Percentiles rank a stretch among this genome's conserved stretches.
Conservation (phyloP, 2,888 invertebrate species). For the Dexiosoma caninum region DNA sequence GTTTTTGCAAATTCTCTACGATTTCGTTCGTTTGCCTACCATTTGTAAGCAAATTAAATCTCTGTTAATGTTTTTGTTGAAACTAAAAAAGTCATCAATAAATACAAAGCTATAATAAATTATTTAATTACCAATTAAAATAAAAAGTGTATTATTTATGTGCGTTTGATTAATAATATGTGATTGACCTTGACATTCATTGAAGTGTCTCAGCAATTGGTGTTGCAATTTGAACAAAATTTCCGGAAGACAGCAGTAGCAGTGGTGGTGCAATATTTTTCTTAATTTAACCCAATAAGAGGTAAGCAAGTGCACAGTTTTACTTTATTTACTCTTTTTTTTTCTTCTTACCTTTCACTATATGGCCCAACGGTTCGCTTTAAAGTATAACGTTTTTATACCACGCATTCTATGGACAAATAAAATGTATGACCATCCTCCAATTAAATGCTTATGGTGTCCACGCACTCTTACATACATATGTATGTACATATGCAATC, state of each 20-base stretch:
- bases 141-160: neutral
- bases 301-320: neutral
- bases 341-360: neutral
- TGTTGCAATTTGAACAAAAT: constrained; percentile 42
- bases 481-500: too few species aligned
- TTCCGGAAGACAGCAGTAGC: neutral
- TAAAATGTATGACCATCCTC: too few species aligned
- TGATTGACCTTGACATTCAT: constrained; percentile 49
- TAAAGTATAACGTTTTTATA: neutral
- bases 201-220: constrained; percentile 17
- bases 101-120: constrained; percentile 34
- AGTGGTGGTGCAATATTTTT: neutral
- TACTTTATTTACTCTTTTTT: neutral
- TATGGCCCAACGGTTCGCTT: neutral
- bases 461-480: too few species aligned
- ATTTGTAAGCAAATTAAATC: constrained; percentile 1
- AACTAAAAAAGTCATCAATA: constrained; percentile 2
- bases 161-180: neutral
- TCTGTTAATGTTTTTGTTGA: neutral
- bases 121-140: constrained; percentile 41
- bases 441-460: too few species aligned
- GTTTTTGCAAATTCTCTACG: neutral
- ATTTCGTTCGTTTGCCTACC: constrained; percentile 25
- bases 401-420: neutral
- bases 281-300: neutral